Evolutionary conservation across 2,797 vertebrate genomes (phyloP).

Genomic region (Odontamblyopus lacepedii): DNA sequence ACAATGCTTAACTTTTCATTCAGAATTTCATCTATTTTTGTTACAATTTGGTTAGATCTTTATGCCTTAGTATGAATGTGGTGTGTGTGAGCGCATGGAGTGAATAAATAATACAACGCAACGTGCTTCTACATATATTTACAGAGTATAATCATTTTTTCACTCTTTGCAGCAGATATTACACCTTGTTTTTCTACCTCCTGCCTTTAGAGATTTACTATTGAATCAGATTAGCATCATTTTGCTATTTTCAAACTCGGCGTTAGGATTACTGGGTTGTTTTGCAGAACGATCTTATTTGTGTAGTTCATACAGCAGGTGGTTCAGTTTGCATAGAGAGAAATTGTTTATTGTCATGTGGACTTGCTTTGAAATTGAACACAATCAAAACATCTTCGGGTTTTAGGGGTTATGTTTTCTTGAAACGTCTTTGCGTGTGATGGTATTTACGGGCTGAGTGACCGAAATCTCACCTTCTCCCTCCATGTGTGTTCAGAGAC

Average conservation of each 20-base stretch:
- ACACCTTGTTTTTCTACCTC: background rate
- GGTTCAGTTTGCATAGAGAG: background rate
- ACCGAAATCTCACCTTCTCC: too few species aligned
- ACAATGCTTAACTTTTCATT: background rate
- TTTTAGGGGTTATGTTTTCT: background rate
- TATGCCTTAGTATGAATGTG: too few species aligned
- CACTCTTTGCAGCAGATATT: background rate
- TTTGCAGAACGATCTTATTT: slow-evolving; percentile 7
- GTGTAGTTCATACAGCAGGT: background rate
- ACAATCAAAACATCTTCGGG: too few species aligned
- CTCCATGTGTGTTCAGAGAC: too few species aligned
- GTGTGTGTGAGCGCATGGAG: too few species aligned
- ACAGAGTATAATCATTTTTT: too few species aligned
- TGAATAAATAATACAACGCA: too few species aligned
- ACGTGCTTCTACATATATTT: too few species aligned
- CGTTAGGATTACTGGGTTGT: background rate
- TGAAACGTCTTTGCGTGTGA: too few species aligned
- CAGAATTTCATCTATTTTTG: too few species aligned
- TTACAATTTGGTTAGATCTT: too few species aligned
- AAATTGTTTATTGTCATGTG: background rate
- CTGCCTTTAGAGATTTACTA: background rate
- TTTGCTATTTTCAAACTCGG: background rate
- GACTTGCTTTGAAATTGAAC: background rate
- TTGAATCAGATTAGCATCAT: background rate
- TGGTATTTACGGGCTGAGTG: too few species aligned